Evolutionary conservation across 2,888 invertebrate genomes (phyloP).

Genomic region (Leucoptera coffeella): DNA sequence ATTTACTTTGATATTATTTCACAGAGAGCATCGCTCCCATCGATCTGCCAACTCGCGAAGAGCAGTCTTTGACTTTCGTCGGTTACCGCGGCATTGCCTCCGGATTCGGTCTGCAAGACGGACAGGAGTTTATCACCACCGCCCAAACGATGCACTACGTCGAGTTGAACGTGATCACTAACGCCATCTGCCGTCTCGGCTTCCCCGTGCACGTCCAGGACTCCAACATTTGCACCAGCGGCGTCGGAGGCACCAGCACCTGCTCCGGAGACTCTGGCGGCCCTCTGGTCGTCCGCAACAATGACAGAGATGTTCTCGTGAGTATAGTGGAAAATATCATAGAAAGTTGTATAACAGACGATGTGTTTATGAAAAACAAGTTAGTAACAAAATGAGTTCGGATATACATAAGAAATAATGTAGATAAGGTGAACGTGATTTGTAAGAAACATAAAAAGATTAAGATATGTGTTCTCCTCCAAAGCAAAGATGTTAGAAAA

Average conservation of each 20-base stretch:
- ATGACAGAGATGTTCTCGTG: slow-evolving; percentile 14
- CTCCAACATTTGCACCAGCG: slow-evolving; percentile 22
- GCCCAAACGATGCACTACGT: slow-evolving; percentile 17
- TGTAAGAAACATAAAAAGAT: no score
- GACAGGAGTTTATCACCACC: slow-evolving; percentile 13
- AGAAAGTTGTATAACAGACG: no score
- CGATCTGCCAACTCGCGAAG: slow-evolving; percentile 12
- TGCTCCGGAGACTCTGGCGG: slow-evolving; percentile 30
- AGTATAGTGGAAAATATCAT: slow-evolving; percentile 5
- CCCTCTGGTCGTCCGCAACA: slow-evolving; percentile 13
- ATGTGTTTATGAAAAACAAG: no score
- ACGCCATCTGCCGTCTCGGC: slow-evolving; percentile 10
- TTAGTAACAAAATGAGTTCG: no score
- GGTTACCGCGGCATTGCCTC: slow-evolving; percentile 13
- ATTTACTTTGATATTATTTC: slow-evolving; percentile 1
- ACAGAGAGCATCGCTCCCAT: slow-evolving; percentile 13
- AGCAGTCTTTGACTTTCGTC: slow-evolving; percentile 10
- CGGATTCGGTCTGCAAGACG: slow-evolving; percentile 15
- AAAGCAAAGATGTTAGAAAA: no score
- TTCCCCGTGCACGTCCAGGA: slow-evolving; percentile 13
- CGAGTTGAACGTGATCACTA: slow-evolving; percentile 15
- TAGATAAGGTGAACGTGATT: no score
- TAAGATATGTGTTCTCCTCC: no score
- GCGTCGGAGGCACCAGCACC: slow-evolving; percentile 14
- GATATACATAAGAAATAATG: no score